phyloP scores from a whole-genome alignment of 2,113 vertebrate genomes.

The Tupaia chinensis region DNA sequence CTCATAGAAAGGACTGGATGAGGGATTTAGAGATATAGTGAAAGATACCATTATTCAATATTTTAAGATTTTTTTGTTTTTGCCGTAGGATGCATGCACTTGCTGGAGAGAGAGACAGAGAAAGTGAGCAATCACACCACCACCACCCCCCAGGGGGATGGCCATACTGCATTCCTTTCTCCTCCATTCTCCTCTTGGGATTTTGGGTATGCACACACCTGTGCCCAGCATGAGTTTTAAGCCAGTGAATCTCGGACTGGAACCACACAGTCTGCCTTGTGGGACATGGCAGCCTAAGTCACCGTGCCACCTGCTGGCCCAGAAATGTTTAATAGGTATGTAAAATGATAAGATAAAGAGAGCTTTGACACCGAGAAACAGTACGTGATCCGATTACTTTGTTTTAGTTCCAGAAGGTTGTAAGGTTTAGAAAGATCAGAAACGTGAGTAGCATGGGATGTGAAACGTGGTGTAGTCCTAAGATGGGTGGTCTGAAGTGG shows the following conservation, averaged over 20 bases:
- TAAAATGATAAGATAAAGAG: constrained; percentile 27
- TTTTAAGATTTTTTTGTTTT: not conserved
- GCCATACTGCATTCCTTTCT: no score
- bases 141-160: no score
- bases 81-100: no score
- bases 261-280: no score
- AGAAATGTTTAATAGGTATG: not conserved
- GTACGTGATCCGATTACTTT: constrained; percentile 11
- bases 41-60: constrained; percentile 9
- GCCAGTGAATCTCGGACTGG: no score
- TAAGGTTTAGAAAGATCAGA: constrained; percentile 45
- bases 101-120: no score
- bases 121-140: no score
- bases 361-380: constrained; percentile 21
- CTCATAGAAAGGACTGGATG: not conserved
- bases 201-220: no score
- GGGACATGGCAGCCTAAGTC: no score
- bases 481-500: constrained; percentile 16
- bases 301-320: no score
- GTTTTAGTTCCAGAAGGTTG: not conserved
- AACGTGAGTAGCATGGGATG: not conserved
- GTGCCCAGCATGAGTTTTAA: no score
- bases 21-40: constrained; percentile 36
- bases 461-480: not conserved
- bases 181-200: no score